Evolutionary conservation across 2,888 invertebrate genomes (phyloP).

Genomic region (Pterostichus niger): DNA sequence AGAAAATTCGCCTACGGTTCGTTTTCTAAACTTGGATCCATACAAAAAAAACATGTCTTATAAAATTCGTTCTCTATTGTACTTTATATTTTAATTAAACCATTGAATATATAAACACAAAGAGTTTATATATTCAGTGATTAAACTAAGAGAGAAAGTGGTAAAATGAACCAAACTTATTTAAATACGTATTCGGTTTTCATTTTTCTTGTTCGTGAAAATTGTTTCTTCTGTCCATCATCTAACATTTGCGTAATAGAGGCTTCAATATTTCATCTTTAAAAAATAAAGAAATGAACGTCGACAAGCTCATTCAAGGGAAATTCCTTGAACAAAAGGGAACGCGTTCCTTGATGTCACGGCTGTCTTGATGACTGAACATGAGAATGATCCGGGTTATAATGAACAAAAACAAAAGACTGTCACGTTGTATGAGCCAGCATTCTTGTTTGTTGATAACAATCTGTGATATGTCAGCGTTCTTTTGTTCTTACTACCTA

Average conservation of each 20-base stretch:
- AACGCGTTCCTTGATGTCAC: constrained; percentile 48
- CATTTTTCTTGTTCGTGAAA: too few species aligned
- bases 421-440: constrained; percentile 40
- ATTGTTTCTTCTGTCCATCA: too few species aligned
- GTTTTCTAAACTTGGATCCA: too few species aligned
- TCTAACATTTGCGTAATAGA: neutral
- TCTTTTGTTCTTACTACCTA: constrained; percentile 32
- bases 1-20: too few species aligned
- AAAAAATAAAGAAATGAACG: constrained; percentile 7
- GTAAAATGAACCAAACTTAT: too few species aligned
- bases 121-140: too few species aligned
- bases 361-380: constrained; percentile 37
- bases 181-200: too few species aligned
- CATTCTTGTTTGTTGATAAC: constrained; percentile 41
- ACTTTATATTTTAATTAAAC: too few species aligned
- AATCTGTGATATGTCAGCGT: constrained; percentile 37
- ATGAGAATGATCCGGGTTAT: constrained; percentile 44
- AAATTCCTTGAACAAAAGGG: constrained; percentile 46
- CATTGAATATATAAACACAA: too few species aligned
- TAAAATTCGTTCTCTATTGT: too few species aligned
- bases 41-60: too few species aligned
- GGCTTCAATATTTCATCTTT: constrained; percentile 39
- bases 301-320: constrained; percentile 18
- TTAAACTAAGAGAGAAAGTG: too few species aligned
- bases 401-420: constrained; percentile 48